Evolutionary conservation across 2,113 vertebrate species (phyloP).

Genomic region (Bubalus kerabau): DNA sequence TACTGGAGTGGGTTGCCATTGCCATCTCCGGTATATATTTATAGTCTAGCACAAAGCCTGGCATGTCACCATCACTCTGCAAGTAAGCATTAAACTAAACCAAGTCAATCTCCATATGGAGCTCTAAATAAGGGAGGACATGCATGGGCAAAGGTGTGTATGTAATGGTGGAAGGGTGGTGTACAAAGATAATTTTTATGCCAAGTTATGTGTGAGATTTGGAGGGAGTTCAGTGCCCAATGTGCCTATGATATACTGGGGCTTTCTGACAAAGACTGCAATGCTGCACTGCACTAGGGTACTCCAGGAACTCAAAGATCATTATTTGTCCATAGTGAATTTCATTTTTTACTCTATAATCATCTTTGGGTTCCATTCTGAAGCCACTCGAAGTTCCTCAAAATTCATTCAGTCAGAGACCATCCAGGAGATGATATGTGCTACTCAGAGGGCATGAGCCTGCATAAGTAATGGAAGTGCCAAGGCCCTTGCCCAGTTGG

Average conservation of each 20-base stretch:
- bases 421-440: not conserved
- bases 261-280: not conserved
- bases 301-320: not conserved
- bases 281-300: not conserved
- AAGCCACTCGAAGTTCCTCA: not conserved
- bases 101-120: not conserved
- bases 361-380: not conserved
- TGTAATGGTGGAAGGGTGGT: not conserved
- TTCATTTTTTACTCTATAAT: not conserved
- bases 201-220: not conserved
- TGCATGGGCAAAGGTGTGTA: not conserved
- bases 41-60: not conserved
- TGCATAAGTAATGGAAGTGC: not conserved
- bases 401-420: not conserved
- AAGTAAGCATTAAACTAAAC: not conserved
- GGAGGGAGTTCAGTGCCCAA: not conserved
- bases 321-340: constrained; percentile 10
- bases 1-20: too few species aligned
- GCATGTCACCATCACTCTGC: not conserved
- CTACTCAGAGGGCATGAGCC: not conserved
- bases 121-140: not conserved
- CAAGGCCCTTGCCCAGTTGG: not conserved
- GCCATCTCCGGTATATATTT: not conserved
- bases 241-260: not conserved
- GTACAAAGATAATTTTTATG: not conserved